Conservation (phyloP, 1,140 invertebrate genomes). For the Ips typographus region DNA sequence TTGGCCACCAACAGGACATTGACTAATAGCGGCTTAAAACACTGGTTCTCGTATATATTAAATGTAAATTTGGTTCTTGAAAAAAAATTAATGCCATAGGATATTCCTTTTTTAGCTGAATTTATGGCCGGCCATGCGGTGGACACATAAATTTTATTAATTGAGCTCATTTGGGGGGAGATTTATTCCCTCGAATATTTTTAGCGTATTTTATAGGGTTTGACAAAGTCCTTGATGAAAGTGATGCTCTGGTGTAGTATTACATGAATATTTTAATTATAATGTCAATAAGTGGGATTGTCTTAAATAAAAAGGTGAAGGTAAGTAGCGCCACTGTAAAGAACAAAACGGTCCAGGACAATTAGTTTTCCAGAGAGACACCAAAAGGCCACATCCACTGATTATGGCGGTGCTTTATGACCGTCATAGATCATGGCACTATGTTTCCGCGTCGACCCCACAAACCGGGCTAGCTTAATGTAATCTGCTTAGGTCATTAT, state of each 20-base stretch:
- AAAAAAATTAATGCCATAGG: conserved; percentile 8
- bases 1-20: neutral
- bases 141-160: conserved; percentile 23
- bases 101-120: conserved; percentile 20
- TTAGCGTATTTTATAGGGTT: neutral
- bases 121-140: conserved; percentile 8
- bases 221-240: too few species aligned
- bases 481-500: conserved; percentile 29
- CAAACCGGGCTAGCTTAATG: conserved; percentile 12
- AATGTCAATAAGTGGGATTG: too few species aligned
- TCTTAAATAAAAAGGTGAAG: too few species aligned
- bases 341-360: neutral
- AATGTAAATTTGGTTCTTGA: conserved; percentile 15
- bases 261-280: too few species aligned
- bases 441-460: conserved; percentile 23
- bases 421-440: conserved; percentile 34
- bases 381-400: conserved; percentile 25
- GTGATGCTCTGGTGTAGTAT: too few species aligned
- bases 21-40: conserved; percentile 14
- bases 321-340: too few species aligned
- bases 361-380: conserved; percentile 30
- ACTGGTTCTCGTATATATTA: conserved; percentile 12
- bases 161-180: conserved; percentile 11
- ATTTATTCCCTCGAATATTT: conserved; percentile 5
- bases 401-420: conserved; percentile 33